Percentiles rank a stretch among this genome's conserved stretches.
Evolutionary conservation across 2,888 invertebrate genomes (phyloP).

Genomic region (Hypomecis punctinalis): DNA sequence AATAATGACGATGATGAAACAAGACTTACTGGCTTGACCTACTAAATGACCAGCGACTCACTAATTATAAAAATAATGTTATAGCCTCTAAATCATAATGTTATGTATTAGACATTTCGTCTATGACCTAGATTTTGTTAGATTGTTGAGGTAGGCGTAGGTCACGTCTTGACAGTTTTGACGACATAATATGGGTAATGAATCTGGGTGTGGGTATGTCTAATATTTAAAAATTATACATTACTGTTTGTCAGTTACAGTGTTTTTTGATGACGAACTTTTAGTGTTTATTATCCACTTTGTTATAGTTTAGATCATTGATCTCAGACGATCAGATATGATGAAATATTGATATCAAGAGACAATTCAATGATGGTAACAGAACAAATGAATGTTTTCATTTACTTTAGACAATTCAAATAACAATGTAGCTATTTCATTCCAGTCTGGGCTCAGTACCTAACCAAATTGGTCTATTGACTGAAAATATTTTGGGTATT

Average conservation of each 20-base stretch:
- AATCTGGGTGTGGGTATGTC: no score
- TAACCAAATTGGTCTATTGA: background rate
- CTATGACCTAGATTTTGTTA: background rate
- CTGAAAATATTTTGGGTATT: no score
- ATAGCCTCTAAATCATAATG: background rate
- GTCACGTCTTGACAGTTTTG: background rate
- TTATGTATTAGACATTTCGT: background rate
- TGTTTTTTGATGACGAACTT: no score
- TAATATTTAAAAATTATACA: background rate
- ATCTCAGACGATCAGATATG: no score
- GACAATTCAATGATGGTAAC: constrained; percentile 8
- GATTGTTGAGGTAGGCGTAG: background rate
- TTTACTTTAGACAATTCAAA: background rate
- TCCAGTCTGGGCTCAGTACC: background rate
- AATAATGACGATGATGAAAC: no score
- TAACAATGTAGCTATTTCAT: background rate
- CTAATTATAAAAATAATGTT: no score
- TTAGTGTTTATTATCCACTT: no score
- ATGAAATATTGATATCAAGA: background rate
- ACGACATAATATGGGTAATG: no score
- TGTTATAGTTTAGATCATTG: no score
- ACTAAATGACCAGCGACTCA: no score
- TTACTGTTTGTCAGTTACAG: background rate
- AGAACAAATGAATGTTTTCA: background rate
- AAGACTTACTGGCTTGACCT: no score